Conservation (phyloP, 2,113 vertebrate genomes). For the Datnioides undecimradiatus region DNA sequence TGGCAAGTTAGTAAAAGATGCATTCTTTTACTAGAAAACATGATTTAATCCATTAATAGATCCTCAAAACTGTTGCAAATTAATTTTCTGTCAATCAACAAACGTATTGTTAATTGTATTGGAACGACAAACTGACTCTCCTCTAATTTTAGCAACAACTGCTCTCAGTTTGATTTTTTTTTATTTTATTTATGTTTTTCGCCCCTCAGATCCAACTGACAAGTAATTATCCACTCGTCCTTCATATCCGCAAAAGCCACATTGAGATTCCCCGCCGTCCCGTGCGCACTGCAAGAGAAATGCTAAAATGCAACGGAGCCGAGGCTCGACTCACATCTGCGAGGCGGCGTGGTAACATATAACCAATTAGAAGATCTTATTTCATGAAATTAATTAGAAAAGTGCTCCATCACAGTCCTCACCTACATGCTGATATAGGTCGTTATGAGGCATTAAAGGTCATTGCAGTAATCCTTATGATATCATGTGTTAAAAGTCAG, state of each 20-base stretch:
- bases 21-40: not conserved
- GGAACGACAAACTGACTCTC: no score
- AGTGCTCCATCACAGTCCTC: slow-evolving; percentile 41
- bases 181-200: not conserved
- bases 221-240: not conserved
- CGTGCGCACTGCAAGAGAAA: not conserved
- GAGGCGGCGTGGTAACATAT: slow-evolving; percentile 16
- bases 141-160: not conserved
- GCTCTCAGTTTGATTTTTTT: not conserved
- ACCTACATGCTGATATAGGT: slow-evolving; percentile 61
- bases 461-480: slow-evolving; percentile 53
- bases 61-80: not conserved
- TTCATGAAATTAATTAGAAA: slow-evolving; percentile 60
- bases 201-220: not conserved
- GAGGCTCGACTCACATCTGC: slow-evolving; percentile 7
- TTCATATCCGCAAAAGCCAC: not conserved
- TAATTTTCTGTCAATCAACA: not conserved
- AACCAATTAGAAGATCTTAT: slow-evolving; percentile 54
- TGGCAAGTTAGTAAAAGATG: not conserved
- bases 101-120: no score
- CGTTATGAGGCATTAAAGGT: slow-evolving; percentile 65
- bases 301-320: not conserved
- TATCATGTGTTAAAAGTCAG: slow-evolving; percentile 15
- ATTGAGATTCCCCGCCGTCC: not conserved
- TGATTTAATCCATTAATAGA: not conserved